A percentile compares a stretch with the other conserved stretches of the same genome.
These are phyloP conservation scores for Zingel zingel DNA, from an alignment of 2,113 vertebrate genomes.

Conservation along the genomic window DNA sequence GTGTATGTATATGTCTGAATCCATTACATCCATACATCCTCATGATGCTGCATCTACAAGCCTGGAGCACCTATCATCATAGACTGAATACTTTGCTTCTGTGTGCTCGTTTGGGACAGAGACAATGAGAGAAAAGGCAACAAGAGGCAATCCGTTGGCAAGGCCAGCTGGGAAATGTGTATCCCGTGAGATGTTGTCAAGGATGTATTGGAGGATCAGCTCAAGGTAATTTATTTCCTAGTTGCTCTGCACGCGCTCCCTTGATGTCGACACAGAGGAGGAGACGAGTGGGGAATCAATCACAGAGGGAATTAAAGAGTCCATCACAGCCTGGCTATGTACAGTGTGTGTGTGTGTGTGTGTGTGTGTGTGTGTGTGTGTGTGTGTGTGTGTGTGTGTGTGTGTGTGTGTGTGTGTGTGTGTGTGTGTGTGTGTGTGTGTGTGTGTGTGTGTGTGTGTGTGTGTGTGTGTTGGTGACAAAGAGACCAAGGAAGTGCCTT, in stretches of 20 bases:
- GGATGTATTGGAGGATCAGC: constrained; percentile 46
- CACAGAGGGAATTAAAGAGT: constrained; percentile 60
- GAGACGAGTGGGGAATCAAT: constrained; percentile 65
- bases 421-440: constrained; percentile 4
- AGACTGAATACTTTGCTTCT: background rate
- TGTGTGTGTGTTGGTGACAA: background rate
- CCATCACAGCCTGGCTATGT: constrained; percentile 6
- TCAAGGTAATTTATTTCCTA: constrained; percentile 75
- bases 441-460: background rate
- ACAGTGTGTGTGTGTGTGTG: too few relatives aligned
- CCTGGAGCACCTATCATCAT: background rate
- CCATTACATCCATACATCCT: constrained; percentile 12
- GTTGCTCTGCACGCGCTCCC: constrained; percentile 54
- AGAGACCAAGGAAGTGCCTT: background rate
- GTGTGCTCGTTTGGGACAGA: background rate
- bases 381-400: too few relatives aligned
- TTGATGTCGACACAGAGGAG: constrained; percentile 36
- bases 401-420: background rate
- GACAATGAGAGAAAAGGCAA: constrained; percentile 28
- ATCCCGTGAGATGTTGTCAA: constrained; percentile 60
- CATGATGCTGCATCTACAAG: background rate
- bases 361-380: too few relatives aligned
- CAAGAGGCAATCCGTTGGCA: constrained; percentile 35
- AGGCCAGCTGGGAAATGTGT: constrained; percentile 60
- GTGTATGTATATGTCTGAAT: too few relatives aligned